phyloP scores from a whole-genome alignment of 2,113 vertebrate species.

The Isichthys henryi region DNA sequence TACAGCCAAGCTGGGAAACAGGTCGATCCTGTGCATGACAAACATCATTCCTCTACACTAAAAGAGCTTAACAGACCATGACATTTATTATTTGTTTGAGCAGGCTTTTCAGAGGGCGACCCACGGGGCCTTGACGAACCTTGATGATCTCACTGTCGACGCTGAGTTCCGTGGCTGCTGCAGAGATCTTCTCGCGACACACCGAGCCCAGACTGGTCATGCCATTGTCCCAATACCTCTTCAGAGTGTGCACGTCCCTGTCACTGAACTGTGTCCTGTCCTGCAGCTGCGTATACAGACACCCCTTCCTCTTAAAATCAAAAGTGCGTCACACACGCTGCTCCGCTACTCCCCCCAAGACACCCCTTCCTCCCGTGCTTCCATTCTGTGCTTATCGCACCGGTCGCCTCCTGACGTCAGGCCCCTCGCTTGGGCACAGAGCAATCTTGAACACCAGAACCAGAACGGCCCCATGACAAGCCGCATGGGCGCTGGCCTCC shows the following conservation, averaged over 20 bases:
- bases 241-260: constrained; percentile 80
- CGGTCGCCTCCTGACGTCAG: neutral
- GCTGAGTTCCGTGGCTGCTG: constrained; percentile 82
- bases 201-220: constrained; percentile 98
- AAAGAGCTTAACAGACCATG: neutral
- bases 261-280: constrained; percentile 97
- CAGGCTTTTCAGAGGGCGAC: neutral
- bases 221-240: constrained; percentile 96
- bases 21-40: neutral
- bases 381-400: neutral
- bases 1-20: neutral
- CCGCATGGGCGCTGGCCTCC: neutral
- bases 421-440: constrained; percentile 13
- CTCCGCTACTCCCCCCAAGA: neutral
- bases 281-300: constrained; percentile 71
- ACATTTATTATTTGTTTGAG: neutral
- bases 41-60: neutral
- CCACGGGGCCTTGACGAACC: constrained; percentile 51
- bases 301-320: neutral
- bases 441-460: neutral
- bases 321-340: neutral
- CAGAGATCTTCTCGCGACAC: constrained; percentile 94
- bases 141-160: constrained; percentile 98
- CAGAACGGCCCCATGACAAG: neutral
- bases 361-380: neutral